Evolutionary conservation across 2,888 invertebrate species (phyloP).

Genomic region (Amphiduros pacificus): DNA sequence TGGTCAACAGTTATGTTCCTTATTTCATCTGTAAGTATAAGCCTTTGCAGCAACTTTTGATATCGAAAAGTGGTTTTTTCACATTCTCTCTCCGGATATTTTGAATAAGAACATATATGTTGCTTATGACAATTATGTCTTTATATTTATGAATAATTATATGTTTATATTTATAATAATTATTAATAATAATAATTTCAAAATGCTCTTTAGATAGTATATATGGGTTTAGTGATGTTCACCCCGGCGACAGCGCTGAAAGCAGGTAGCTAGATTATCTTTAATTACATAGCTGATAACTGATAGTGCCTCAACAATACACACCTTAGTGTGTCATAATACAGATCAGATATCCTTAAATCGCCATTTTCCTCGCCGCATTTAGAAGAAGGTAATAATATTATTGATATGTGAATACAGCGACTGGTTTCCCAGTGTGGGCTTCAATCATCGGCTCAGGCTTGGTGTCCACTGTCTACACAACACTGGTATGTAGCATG

Average conservation of each 20-base stretch:
- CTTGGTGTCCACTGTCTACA: slow-evolving; percentile 8
- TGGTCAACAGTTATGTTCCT: slow-evolving; percentile 12
- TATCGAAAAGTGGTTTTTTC: background rate
- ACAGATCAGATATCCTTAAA: background rate
- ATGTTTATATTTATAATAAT: background rate
- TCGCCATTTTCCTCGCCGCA: too few species aligned
- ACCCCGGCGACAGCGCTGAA: slow-evolving; percentile 14
- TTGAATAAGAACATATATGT: too few species aligned
- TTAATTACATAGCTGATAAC: background rate
- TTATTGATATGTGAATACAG: too few species aligned
- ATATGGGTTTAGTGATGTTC: slow-evolving; percentile 15
- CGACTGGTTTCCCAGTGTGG: slow-evolving; percentile 12
- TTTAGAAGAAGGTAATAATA: too few species aligned
- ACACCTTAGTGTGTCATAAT: background rate
- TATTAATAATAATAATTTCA: background rate
- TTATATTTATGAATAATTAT: background rate
- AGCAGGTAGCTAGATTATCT: slow-evolving; percentile 3
- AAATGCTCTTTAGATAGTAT: slow-evolving; percentile 2
- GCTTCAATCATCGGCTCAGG: slow-evolving; percentile 11
- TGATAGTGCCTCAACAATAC: too few species aligned
- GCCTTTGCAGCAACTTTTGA: background rate
- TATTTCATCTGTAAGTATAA: slow-evolving; percentile 10
- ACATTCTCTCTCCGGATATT: too few species aligned
- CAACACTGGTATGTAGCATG: slow-evolving; percentile 4
- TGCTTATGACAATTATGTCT: too few species aligned